Evolutionary conservation across 2,888 invertebrate genomes (phyloP).

Genomic region (Agrotis exclamationis): DNA sequence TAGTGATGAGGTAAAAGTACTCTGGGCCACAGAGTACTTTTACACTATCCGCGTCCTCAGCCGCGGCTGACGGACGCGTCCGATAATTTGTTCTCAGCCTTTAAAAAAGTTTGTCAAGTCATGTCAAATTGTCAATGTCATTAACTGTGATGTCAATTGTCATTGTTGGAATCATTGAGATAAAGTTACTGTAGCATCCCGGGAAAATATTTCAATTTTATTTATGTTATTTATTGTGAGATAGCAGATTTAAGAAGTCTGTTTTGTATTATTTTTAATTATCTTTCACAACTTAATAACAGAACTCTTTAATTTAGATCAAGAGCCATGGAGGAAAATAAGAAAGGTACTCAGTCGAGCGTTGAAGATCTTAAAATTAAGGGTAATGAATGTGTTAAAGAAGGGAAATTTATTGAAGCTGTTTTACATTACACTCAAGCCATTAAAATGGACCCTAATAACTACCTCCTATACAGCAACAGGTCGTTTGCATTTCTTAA

Average conservation of each 20-base stretch:
- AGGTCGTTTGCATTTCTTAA: conserved; percentile 95
- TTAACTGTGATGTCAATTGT: conserved; percentile 23
- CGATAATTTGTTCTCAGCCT: too few species aligned
- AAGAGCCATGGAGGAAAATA: conserved; percentile 80
- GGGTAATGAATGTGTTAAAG: conserved; percentile 95
- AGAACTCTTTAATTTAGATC: neutral
- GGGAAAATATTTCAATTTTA: conserved; percentile 25
- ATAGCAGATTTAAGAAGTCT: neutral
- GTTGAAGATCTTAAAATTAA: conserved; percentile 93
- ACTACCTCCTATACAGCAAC: conserved; percentile 94
- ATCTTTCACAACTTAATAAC: neutral
- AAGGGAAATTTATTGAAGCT: conserved; percentile 94
- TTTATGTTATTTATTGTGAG: neutral
- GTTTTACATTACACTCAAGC: conserved; percentile 95
- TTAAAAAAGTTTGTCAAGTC: too few species aligned
- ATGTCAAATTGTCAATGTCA: conserved; percentile 21
- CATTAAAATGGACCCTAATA: conserved; percentile 93
- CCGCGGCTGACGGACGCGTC: too few species aligned
- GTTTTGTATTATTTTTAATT: conserved; percentile 2
- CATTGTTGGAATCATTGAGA: conserved; percentile 1
- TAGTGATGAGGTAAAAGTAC: too few species aligned
- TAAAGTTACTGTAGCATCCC: neutral
- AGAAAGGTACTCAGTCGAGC: conserved; percentile 74
- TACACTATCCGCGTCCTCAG: too few species aligned
- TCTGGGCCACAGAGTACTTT: too few species aligned